Evolutionary conservation across 1,140 invertebrate genomes (phyloP).

Genomic region (Bursaphelenchus mucronatus): DNA sequence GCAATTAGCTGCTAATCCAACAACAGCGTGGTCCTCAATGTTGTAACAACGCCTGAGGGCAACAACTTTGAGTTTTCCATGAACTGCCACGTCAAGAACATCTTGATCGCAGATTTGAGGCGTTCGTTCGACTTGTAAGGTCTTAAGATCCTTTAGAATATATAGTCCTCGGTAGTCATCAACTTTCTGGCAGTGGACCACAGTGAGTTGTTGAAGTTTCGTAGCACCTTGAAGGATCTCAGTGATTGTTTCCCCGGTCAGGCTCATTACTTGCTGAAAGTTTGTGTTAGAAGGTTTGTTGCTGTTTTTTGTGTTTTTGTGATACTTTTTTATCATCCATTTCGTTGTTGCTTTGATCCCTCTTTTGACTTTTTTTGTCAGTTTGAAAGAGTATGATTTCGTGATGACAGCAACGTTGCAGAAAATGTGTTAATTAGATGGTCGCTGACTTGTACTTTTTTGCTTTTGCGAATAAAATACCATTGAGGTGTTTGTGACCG

Average conservation of each 20-base stretch:
- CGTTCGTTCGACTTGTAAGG: slow-evolving; percentile 26
- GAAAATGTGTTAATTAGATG: too few relatives aligned
- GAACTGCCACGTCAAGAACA: slow-evolving; percentile 12
- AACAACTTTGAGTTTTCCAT: slow-evolving; percentile 20
- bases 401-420: too few relatives aligned
- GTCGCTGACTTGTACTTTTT: too few relatives aligned
- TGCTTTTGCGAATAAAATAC: too few relatives aligned
- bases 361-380: too few relatives aligned
- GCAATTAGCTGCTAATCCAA: slow-evolving; percentile 8
- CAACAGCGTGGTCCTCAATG: slow-evolving; percentile 27
- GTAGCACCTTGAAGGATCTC: slow-evolving; percentile 18
- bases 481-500: too few relatives aligned
- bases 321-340: too few relatives aligned
- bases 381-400: too few relatives aligned
- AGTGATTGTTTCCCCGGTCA: slow-evolving; percentile 17
- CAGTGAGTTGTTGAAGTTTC: slow-evolving; percentile 21
- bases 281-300: background rate
- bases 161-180: slow-evolving; percentile 20
- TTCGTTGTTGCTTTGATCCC: too few relatives aligned
- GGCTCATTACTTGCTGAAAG: slow-evolving; percentile 29
- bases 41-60: slow-evolving; percentile 24
- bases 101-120: slow-evolving; percentile 30
- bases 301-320: too few relatives aligned
- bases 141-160: background rate
- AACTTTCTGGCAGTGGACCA: slow-evolving; percentile 30